Percentiles rank a stretch among this genome's conserved stretches.
These are phyloP conservation scores for Itoplectis maculator DNA, from an alignment of 2,888 invertebrate genomes.

Conservation along the genomic window DNA sequence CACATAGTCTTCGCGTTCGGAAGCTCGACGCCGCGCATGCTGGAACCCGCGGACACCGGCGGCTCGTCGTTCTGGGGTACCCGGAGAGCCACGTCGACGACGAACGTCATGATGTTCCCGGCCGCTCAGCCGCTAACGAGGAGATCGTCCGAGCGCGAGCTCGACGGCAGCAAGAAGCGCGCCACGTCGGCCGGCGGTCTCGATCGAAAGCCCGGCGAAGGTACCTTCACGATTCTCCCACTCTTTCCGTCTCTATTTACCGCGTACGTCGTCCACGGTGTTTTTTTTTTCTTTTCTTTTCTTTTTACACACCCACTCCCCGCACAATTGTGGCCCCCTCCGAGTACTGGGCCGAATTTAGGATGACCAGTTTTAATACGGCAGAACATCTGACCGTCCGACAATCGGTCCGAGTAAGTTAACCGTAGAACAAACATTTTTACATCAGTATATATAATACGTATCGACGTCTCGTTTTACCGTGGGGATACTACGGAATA, in stretches of 20 bases:
- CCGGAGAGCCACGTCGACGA: slow-evolving; percentile 95
- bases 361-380: slow-evolving; percentile 46
- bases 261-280: no score
- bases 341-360: slow-evolving; percentile 68
- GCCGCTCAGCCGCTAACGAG: slow-evolving; percentile 91
- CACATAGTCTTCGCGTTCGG: slow-evolving; percentile 94
- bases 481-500: slow-evolving; percentile 38
- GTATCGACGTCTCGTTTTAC: slow-evolving; percentile 41
- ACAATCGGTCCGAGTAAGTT: slow-evolving; percentile 60
- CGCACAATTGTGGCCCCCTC: slow-evolving; percentile 25
- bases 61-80: slow-evolving; percentile 93
- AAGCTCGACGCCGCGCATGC: slow-evolving; percentile 94
- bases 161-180: slow-evolving; percentile 91
- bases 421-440: slow-evolving; percentile 20
- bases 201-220: slow-evolving; percentile 88
- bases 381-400: slow-evolving; percentile 35
- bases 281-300: slow-evolving; percentile 3
- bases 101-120: slow-evolving; percentile 91
- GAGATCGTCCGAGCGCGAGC: slow-evolving; percentile 93
- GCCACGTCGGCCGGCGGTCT: slow-evolving; percentile 91
- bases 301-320: slow-evolving; percentile 26
- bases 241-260: no score
- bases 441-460: slow-evolving; percentile 19
- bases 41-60: slow-evolving; percentile 92
- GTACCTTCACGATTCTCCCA: slow-evolving; percentile 79